Conservation (phyloP, 1,140 invertebrate genomes). For the Pogonognathellus flavescens region DNA sequence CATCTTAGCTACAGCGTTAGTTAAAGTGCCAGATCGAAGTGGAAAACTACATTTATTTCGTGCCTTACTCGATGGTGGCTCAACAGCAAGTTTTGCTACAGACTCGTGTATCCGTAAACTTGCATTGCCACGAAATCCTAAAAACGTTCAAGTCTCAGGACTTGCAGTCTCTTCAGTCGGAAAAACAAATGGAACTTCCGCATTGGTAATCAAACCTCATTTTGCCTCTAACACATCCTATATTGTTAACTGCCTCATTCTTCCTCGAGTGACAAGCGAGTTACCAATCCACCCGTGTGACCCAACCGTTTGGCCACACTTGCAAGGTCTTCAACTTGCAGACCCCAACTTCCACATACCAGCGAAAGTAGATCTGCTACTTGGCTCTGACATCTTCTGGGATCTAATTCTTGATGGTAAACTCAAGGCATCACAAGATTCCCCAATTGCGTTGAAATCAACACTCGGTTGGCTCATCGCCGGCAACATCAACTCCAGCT, state of each 20-base stretch:
- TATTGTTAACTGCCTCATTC: not conserved
- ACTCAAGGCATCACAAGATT: not conserved
- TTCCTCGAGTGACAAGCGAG: not conserved
- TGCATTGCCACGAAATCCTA: not conserved
- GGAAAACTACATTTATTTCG: not conserved
- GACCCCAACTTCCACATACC: constrained; percentile 68
- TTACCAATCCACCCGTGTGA: not conserved
- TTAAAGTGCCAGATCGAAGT: not conserved
- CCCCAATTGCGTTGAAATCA: not conserved
- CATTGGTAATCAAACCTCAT: not conserved
- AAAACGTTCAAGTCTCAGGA: not conserved
- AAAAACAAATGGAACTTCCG: not conserved
- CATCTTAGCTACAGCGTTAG: not conserved
- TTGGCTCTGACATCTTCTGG: constrained; percentile 67
- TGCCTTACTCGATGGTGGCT: not conserved
- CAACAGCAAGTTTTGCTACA: not conserved
- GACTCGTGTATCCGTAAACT: not conserved
- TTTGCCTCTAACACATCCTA: not conserved
- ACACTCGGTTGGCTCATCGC: constrained; percentile 36
- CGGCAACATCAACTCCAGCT: not conserved
- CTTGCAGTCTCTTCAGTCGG: not conserved
- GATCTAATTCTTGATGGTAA: constrained; percentile 56
- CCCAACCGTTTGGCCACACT: not conserved
- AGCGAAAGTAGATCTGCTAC: constrained; percentile 66
- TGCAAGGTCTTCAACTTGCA: constrained; percentile 62